Base-by-base conservation (phyloP, 1,140 invertebrate genomes). In the Theocolax elegans region DNA sequence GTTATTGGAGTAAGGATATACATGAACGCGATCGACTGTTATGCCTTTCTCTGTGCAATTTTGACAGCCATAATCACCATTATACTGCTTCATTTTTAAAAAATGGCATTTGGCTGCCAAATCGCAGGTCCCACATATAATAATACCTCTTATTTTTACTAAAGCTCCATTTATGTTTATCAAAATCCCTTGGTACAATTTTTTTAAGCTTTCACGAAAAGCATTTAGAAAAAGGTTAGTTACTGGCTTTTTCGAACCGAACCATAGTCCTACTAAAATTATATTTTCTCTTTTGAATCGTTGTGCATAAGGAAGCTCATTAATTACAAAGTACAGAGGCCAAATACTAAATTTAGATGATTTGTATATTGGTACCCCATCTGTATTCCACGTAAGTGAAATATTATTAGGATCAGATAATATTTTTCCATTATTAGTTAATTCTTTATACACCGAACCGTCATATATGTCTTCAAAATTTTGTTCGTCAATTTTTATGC, bases 401-500 rank as follows among this genome's bases (percentile, higher is more conserved):
- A 49, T 42, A 63, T 49, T 63, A 31, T 63, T 63, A n/a, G n/a
- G n/a, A n/a, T n/a, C n/a, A n/a, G n/a, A n/a, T n/a, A n/a, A n/a
- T n/a, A n/a, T n/a, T n/a, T n/a, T n/a, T 17, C 0, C 2, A 31
- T 35, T 38, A 23, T 60, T n/a, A 3, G 3, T 1, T 10, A 63
- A 31, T 15, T 31, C 13, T 35, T 49, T 49, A 31, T 49, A 49
- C 17, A 23, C 38, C 10, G 25, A 27, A 15, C 60, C 60, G 31
- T 63, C 60, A 49, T 63, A 63, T 2, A 63, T 19, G 15, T 63
- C 60, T 49, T 63, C 44, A 17, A 10, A 27, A 62, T 46, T 62
- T 19, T 27, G 44, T 19, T 27, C 23, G 15, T 46, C 46, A 3
- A 17, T 10, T 62, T 62, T 62, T 46, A 27, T 23, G 6, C 59